These are phyloP conservation scores for Neodiprion virginianus DNA, from an alignment of 1,140 invertebrate species.

Conservation along the genomic window DNA sequence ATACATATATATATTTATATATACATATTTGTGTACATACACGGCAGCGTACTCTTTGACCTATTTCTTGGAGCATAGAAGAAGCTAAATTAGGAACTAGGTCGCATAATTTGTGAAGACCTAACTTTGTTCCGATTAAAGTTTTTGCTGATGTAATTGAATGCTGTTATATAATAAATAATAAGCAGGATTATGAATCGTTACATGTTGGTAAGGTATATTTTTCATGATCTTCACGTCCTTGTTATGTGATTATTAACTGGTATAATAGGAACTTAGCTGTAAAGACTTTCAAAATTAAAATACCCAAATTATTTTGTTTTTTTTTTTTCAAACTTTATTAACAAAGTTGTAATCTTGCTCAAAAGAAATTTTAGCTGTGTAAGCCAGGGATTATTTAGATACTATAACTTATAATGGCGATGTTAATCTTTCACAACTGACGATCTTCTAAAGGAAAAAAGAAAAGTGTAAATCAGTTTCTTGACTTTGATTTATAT, in stretches of 20 bases:
- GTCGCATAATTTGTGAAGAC: not conserved
- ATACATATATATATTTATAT: not conserved
- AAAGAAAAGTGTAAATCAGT: too few relatives aligned
- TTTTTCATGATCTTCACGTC: constrained; percentile 4
- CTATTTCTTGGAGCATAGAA: not conserved
- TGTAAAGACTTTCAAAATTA: not conserved
- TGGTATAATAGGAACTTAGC: not conserved
- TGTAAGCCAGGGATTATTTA: not conserved
- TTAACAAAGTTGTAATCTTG: not conserved
- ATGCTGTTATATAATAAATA: constrained; percentile 1
- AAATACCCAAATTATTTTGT: not conserved
- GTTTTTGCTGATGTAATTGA: not conserved
- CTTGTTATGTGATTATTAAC: not conserved
- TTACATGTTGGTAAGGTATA: constrained; percentile 1
- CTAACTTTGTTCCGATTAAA: not conserved
- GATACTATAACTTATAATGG: not conserved
- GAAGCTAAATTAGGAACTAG: constrained; percentile 5
- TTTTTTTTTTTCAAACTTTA: not conserved
- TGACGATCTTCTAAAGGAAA: not conserved
- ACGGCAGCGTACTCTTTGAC: not conserved
- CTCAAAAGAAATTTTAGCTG: not conserved
- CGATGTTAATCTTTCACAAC: not conserved
- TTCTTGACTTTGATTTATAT: too few relatives aligned
- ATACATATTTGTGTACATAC: not conserved
- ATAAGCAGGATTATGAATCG: constrained; percentile 3